Evolutionary conservation across 2,113 vertebrate genomes (phyloP).

Genomic region (Hoplias malabaricus): DNA sequence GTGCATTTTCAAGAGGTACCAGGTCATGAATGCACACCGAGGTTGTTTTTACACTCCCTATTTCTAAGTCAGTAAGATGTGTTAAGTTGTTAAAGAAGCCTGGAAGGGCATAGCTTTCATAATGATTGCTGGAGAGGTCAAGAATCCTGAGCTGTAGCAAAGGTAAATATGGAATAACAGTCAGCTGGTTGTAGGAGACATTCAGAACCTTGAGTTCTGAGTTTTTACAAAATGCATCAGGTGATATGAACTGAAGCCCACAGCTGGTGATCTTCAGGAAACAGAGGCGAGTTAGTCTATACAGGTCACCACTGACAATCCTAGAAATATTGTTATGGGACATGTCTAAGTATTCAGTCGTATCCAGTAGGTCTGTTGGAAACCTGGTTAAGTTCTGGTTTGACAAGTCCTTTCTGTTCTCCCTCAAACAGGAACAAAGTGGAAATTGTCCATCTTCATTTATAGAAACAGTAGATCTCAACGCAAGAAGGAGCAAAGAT

Average conservation of each 20-base stretch:
- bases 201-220: conserved; percentile 62
- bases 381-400: conserved; percentile 50
- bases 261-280: conserved; percentile 61
- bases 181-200: conserved; percentile 59
- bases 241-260: conserved; percentile 55
- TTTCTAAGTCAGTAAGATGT: conserved; percentile 44
- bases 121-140: conserved; percentile 59
- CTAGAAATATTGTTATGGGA: conserved; percentile 61
- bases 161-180: conserved; percentile 56
- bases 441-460: conserved; percentile 18
- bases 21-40: conserved; percentile 57
- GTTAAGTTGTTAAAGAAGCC: conserved; percentile 49
- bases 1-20: conserved; percentile 43
- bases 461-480: conserved; percentile 1
- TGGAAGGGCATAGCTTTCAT: conserved; percentile 56
- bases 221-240: conserved; percentile 50
- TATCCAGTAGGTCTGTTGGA: conserved; percentile 48
- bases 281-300: conserved; percentile 53
- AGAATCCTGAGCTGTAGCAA: conserved; percentile 56
- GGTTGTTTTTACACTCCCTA: conserved; percentile 56
- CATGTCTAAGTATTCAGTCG: conserved; percentile 61
- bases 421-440: conserved; percentile 49
- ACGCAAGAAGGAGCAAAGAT: neutral
- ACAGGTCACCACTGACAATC: conserved; percentile 40
- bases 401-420: conserved; percentile 48